phyloP scores from a whole-genome alignment of 2,888 invertebrate genomes.

The Dastarcus helophoroides region DNA sequence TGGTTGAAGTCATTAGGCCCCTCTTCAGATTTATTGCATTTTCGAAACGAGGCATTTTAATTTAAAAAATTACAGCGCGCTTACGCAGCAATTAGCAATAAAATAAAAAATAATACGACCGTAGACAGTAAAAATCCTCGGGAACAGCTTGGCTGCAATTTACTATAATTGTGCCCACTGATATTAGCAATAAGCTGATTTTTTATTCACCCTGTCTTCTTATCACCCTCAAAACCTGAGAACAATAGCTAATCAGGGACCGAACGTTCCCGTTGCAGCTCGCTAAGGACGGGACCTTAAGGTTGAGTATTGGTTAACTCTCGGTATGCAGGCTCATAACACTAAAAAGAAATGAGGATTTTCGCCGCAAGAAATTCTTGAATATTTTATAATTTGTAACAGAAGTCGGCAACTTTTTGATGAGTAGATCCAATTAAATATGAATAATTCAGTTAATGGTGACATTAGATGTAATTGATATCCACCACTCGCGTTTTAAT shows the following conservation, averaged over 20 bases:
- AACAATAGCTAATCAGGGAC: conserved; percentile 37
- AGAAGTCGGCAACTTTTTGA: conserved; percentile 39
- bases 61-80: conserved; percentile 16
- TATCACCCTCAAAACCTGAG: conserved; percentile 33
- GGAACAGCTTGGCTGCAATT: conserved; percentile 25
- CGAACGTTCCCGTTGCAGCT: conserved; percentile 18
- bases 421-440: conserved; percentile 37
- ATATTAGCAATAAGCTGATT: conserved; percentile 42
- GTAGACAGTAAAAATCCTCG: conserved; percentile 29
- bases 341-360: conserved; percentile 37
- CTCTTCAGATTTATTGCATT: too few relatives aligned
- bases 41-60: too few relatives aligned
- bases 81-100: conserved; percentile 30
- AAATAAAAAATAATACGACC: conserved; percentile 31
- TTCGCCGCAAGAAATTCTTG: conserved; percentile 31
- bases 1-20: too few relatives aligned
- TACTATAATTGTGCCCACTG: conserved; percentile 37
- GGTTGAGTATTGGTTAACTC: conserved; percentile 25
- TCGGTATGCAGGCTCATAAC: conserved; percentile 35
- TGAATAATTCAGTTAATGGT: conserved; percentile 38
- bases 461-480: conserved; percentile 37
- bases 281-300: conserved; percentile 19
- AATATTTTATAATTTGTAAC: conserved; percentile 38
- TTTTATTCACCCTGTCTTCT: conserved; percentile 40
- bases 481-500: conserved; percentile 28